These are phyloP conservation scores for Paracentrotus lividus DNA, from an alignment of 53 echinoderm and acorn worm species.

Conservation along the genomic window DNA sequence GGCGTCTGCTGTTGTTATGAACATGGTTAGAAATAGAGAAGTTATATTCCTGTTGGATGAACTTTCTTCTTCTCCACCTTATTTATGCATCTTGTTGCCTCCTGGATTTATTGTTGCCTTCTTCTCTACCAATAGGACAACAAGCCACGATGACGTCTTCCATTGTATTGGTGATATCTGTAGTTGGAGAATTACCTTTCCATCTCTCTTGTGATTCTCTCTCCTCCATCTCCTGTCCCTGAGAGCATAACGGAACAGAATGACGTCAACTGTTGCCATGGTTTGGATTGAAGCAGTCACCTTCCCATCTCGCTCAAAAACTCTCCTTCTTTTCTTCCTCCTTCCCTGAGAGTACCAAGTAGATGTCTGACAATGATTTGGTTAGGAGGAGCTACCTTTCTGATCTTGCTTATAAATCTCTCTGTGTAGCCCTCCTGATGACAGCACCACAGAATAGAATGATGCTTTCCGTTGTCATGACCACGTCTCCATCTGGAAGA, in stretches of 20 bases:
- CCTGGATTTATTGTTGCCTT: too few relatives aligned
- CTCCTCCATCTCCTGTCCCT: slow-evolving; percentile 74
- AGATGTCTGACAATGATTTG: too few relatives aligned
- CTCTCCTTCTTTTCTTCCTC: background rate
- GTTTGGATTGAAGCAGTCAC: background rate
- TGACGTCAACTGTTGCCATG: background rate
- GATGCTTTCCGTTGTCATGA: slow-evolving; percentile 67
- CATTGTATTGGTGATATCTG: slow-evolving; percentile 78
- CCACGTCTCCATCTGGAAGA: slow-evolving; percentile 94
- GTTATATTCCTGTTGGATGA: background rate
- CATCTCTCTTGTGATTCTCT: slow-evolving; percentile 78
- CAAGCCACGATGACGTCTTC: slow-evolving; percentile 88
- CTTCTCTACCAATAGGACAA: background rate
- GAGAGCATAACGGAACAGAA: slow-evolving; percentile 72
- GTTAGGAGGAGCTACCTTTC: too few relatives aligned
- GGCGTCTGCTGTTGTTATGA: slow-evolving; percentile 15
- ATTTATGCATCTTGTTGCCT: background rate
- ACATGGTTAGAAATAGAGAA: slow-evolving; percentile 69
- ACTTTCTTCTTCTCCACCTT: background rate
- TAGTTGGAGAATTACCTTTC: too few relatives aligned
- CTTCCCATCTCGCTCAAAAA: background rate
- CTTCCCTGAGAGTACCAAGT: background rate
- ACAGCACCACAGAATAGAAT: background rate
- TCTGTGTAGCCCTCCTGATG: background rate
- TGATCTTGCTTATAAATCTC: too few relatives aligned